phyloP scores from a whole-genome alignment of 1,140 invertebrate genomes.

The Microplitis demolitor region DNA sequence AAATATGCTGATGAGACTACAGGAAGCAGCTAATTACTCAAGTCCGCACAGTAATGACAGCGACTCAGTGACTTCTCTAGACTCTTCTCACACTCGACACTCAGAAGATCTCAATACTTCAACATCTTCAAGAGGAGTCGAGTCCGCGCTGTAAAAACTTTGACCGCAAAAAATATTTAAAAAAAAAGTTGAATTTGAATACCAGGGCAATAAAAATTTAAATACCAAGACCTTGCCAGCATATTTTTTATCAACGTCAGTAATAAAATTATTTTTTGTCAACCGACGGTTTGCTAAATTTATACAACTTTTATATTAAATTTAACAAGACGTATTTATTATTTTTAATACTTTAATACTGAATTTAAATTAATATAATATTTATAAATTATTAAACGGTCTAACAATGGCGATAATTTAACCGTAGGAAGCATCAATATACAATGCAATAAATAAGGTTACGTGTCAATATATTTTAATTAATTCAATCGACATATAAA shows the following conservation, averaged over 20 bases:
- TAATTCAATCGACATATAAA: background rate
- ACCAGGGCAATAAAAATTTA: background rate
- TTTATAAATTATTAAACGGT: background rate
- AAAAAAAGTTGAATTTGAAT: background rate
- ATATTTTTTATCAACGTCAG: too few species aligned
- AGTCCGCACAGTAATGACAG: slow-evolving; percentile 84
- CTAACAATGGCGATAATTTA: slow-evolving; percentile 29
- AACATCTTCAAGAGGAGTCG: slow-evolving; percentile 51
- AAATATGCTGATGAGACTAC: slow-evolving; percentile 93
- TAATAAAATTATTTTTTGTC: too few species aligned
- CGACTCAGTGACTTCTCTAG: slow-evolving; percentile 71
- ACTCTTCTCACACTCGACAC: slow-evolving; percentile 52
- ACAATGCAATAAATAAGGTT: slow-evolving; percentile 9
- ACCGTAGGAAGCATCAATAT: slow-evolving; percentile 14
- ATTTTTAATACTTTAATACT: background rate
- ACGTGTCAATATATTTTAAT: background rate
- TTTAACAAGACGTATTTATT: background rate
- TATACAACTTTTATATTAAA: too few species aligned
- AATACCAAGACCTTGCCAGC: background rate
- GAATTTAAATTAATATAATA: background rate
- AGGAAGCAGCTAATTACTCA: slow-evolving; percentile 91
- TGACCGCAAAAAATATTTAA: background rate
- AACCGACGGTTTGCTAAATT: too few species aligned
- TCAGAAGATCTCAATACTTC: slow-evolving; percentile 52
- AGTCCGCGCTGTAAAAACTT: slow-evolving; percentile 50